Percentiles rank a stretch among this genome's conserved stretches.
Evolutionary conservation across 2,797 vertebrate genomes (phyloP).

Genomic region (Lerista edwardsae): DNA sequence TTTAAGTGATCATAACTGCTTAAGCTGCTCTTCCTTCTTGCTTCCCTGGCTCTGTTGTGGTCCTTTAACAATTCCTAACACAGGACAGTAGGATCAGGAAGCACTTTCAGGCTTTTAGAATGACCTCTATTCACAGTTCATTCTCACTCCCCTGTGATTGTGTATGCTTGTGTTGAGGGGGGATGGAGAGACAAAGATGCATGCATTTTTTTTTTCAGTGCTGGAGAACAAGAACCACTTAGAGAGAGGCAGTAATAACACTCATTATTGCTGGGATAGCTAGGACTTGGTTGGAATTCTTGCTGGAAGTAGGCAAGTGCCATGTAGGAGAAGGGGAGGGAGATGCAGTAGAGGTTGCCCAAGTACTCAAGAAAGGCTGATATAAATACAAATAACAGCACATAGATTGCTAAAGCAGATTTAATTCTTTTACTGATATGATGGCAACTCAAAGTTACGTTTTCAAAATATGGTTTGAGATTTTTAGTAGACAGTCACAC

Average conservation of each 20-base stretch:
- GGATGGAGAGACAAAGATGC: not conserved
- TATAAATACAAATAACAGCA: not conserved
- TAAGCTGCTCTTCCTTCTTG: not conserved
- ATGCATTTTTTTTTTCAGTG: not conserved
- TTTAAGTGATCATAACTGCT: not conserved
- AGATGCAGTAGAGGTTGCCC: not conserved
- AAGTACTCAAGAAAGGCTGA: not conserved
- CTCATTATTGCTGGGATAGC: not conserved
- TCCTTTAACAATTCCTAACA: not conserved
- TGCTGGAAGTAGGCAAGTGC: not conserved
- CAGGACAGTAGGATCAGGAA: not conserved
- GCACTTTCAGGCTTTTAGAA: not conserved
- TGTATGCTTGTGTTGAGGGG: too few relatives aligned
- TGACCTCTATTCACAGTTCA: not conserved
- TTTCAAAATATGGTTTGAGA: not conserved
- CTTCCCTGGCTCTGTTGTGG: not conserved
- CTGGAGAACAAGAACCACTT: not conserved
- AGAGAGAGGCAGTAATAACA: not conserved
- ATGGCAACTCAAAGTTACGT: not conserved
- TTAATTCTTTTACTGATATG: not conserved
- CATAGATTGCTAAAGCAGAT: not conserved
- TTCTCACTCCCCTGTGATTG: not conserved
- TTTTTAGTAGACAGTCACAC: not conserved
- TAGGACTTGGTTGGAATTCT: not conserved
- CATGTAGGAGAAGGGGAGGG: not conserved